Percentiles rank a stretch among this genome's conserved stretches.
Evolutionary conservation across 2,888 invertebrate genomes (phyloP).

Genomic region (Ceratothoa steindachneri): DNA sequence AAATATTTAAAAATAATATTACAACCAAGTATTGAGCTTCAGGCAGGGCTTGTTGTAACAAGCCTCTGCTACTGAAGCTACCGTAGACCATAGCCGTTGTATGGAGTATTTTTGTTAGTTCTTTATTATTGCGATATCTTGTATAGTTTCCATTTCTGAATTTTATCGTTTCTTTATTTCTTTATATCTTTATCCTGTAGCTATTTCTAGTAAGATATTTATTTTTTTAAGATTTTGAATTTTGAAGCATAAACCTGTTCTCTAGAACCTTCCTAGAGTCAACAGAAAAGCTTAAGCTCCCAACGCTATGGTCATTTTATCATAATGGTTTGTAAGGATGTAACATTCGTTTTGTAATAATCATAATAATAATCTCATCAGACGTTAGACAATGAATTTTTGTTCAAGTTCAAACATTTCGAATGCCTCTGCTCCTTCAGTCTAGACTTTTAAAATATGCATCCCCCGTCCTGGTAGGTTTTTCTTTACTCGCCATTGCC

Average conservation of each 20-base stretch:
- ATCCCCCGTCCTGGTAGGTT: too few species aligned
- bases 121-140: not conserved
- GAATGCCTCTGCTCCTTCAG: too few species aligned
- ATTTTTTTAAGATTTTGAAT: not conserved
- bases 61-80: not conserved
- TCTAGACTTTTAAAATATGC: too few species aligned
- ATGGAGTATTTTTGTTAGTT: not conserved
- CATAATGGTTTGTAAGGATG: too few species aligned
- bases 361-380: too few species aligned
- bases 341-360: too few species aligned
- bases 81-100: not conserved
- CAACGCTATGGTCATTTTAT: slow-evolving; percentile 4
- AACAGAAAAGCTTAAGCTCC: not conserved
- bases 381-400: too few species aligned
- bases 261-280: slow-evolving; percentile 3
- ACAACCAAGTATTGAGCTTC: too few species aligned
- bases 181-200: not conserved
- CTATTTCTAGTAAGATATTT: not conserved
- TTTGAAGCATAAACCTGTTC: not conserved
- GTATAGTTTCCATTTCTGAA: not conserved
- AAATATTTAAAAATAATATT: too few species aligned
- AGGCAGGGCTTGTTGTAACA: not conserved
- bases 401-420: too few species aligned
- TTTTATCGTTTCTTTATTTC: too few species aligned
- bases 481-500: too few species aligned